phyloP scores from a whole-genome alignment of 2,888 invertebrate genomes.

The Julus scanicus region DNA sequence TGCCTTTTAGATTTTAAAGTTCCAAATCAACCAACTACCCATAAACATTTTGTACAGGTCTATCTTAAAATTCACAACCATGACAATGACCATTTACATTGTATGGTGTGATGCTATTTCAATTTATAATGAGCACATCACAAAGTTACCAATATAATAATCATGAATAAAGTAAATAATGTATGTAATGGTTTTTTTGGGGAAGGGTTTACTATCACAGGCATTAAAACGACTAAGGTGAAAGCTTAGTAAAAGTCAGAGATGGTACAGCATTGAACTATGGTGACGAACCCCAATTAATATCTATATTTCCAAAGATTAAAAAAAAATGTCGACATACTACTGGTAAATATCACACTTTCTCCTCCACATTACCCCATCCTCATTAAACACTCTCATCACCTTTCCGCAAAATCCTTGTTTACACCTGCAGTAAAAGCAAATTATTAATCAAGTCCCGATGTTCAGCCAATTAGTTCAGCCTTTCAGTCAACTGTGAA shows the following conservation, averaged over 20 bases:
- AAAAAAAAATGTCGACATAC: not conserved
- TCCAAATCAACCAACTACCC: no score
- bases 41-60: no score
- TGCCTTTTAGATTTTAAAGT: no score
- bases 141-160: no score
- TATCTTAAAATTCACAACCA: no score
- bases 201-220: no score
- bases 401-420: not conserved
- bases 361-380: not conserved
- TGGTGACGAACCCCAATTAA: not conserved
- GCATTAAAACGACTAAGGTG: no score
- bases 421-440: constrained; percentile 41
- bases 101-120: no score
- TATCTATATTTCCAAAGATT: not conserved
- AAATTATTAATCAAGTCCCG: constrained; percentile 52
- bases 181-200: no score
- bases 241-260: not conserved
- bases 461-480: constrained; percentile 51
- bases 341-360: constrained; percentile 18
- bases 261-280: constrained; percentile 8
- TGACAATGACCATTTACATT: no score
- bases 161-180: no score
- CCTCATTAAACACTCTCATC: constrained; percentile 21
- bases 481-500: constrained; percentile 52
- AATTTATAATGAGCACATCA: no score